phyloP scores from a whole-genome alignment of 2,888 invertebrate species.

The Ecdyonurus torrentis region DNA sequence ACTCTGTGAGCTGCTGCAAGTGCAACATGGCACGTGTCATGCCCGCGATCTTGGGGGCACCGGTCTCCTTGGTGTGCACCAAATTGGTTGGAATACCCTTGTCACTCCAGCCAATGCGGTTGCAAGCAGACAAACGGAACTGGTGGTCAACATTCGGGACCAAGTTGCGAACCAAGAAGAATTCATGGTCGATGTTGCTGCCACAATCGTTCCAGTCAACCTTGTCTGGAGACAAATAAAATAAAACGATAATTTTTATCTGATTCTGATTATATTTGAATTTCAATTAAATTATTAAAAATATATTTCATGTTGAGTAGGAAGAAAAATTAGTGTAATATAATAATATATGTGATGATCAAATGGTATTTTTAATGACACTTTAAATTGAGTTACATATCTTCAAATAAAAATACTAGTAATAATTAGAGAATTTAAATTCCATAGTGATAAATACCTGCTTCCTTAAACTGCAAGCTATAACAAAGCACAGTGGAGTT shows the following conservation, averaged over 20 bases:
- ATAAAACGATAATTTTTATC: no score
- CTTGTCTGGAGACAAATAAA: slow-evolving; percentile 29
- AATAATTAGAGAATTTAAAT: background rate
- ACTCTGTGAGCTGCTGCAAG: slow-evolving; percentile 70
- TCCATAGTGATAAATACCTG: slow-evolving; percentile 22
- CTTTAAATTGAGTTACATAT: no score
- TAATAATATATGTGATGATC: no score
- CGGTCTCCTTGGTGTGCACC: slow-evolving; percentile 45
- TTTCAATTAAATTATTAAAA: background rate
- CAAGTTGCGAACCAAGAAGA: slow-evolving; percentile 67
- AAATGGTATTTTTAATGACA: no score
- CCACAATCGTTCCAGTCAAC: slow-evolving; percentile 75
- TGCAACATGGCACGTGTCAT: slow-evolving; percentile 70
- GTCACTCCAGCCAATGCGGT: slow-evolving; percentile 87
- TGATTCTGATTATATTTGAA: no score
- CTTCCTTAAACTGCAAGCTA: slow-evolving; percentile 64
- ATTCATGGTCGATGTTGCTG: slow-evolving; percentile 85
- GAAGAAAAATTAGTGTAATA: background rate
- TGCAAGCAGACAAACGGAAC: slow-evolving; percentile 74
- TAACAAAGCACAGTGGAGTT: slow-evolving; percentile 82
- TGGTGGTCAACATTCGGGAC: slow-evolving; percentile 66
- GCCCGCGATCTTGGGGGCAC: slow-evolving; percentile 51
- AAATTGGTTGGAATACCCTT: slow-evolving; percentile 67
- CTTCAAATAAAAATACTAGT: no score
- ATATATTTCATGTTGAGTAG: background rate